These are phyloP conservation scores for Catalaphyllia jardinei DNA, from an alignment of 64 coral and sea anemone genomes.

Conservation along the genomic window DNA sequence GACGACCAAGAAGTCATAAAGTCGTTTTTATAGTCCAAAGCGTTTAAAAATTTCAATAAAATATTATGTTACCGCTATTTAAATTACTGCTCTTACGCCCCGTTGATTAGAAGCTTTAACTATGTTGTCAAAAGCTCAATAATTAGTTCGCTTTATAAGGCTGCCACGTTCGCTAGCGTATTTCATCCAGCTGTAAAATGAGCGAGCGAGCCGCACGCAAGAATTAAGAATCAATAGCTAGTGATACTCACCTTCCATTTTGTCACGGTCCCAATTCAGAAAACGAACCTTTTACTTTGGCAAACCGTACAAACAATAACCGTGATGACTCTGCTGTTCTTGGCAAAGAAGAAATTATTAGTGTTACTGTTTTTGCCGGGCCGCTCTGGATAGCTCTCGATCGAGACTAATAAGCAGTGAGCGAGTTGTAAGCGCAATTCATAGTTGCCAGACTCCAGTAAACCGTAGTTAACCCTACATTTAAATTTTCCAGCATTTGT, in stretches of 20 bases:
- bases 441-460: neutral
- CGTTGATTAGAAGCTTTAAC: neutral
- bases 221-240: neutral
- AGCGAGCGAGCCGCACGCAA: neutral
- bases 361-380: neutral
- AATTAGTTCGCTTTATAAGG: neutral
- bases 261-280: neutral
- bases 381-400: neutral
- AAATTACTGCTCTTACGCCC: conserved; percentile 1
- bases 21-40: neutral
- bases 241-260: neutral
- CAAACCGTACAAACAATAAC: neutral
- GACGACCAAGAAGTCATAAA: neutral
- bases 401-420: neutral
- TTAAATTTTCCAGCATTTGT: neutral
- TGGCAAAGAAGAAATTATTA: neutral
- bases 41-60: conserved; percentile 11
- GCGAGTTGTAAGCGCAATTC: neutral
- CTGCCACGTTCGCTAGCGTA: neutral
- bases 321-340: neutral
- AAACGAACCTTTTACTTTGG: neutral
- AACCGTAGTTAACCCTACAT: neutral
- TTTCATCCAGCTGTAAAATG: neutral
- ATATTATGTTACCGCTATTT: neutral
- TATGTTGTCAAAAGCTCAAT: neutral